phyloP scores from a whole-genome alignment of 2,797 vertebrate species.

The Kryptopterus vitreolus region DNA sequence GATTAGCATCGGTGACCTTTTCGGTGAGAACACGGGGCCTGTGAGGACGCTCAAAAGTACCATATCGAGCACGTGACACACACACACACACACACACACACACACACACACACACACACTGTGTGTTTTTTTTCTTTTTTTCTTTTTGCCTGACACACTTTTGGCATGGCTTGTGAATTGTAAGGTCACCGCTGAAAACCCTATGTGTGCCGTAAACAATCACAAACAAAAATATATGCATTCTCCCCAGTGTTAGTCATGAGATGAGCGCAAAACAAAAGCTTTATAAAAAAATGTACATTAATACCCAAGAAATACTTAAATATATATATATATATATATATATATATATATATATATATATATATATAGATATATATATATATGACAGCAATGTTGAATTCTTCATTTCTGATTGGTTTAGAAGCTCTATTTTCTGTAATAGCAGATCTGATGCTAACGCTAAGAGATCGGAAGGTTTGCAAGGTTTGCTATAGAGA shows the following conservation, averaged over 20 bases:
- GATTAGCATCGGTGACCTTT: conserved; percentile 21
- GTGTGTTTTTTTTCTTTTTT: not conserved
- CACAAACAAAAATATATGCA: not conserved
- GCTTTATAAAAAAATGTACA: too few species aligned
- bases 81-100: too few species aligned
- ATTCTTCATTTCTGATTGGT: not conserved
- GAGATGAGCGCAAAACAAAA: not conserved
- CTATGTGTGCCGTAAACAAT: not conserved
- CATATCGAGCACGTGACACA: not conserved
- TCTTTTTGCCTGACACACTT: not conserved
- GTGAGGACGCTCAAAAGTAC: not conserved
- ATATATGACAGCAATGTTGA: not conserved
- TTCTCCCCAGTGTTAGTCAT: not conserved
- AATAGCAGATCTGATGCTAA: not conserved
- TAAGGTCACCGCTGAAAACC: not conserved
- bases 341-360: too few species aligned
- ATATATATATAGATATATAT: too few species aligned
- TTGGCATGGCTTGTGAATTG: not conserved
- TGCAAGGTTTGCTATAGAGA: too few species aligned
- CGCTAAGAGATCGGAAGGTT: not conserved
- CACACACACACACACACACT: too few species aligned
- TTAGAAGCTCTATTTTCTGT: not conserved
- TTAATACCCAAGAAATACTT: too few species aligned
- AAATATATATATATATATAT: too few species aligned
- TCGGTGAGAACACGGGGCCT: not conserved